A percentile compares a stretch with the other conserved stretches of the same genome.
These are phyloP conservation scores for Scalopus aquaticus DNA, from an alignment of 2,113 vertebrate species.

Conservation along the genomic window DNA sequence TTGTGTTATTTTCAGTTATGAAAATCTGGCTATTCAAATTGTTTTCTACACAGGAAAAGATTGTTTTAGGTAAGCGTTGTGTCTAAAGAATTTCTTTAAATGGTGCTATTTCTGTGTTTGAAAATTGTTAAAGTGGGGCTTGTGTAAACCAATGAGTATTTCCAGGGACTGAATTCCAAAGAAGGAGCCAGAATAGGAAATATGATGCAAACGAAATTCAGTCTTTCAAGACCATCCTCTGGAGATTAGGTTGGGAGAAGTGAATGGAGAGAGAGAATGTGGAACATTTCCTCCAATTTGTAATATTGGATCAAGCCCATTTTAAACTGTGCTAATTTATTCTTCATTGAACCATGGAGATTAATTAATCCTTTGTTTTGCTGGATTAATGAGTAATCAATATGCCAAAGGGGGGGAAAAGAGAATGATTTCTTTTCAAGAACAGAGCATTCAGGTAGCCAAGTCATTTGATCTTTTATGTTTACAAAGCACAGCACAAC, in stretches of 20 bases:
- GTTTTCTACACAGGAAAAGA: background rate
- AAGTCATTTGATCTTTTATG: conserved; percentile 59
- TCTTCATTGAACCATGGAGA: conserved; percentile 78
- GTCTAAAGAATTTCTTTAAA: conserved; percentile 2
- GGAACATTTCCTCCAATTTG: conserved; percentile 72
- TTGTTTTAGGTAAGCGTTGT: conserved; percentile 55
- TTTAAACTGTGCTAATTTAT: conserved; percentile 79
- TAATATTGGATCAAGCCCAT: conserved; percentile 73
- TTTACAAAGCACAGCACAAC: conserved; percentile 64
- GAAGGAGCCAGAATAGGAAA: background rate
- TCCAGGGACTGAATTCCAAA: conserved; percentile 13
- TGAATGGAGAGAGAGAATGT: background rate
- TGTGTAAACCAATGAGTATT: conserved; percentile 32
- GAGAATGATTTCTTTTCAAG: conserved; percentile 73
- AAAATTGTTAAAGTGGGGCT: conserved; percentile 29
- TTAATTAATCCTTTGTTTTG: conserved; percentile 82
- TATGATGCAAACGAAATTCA: background rate
- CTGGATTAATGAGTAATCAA: conserved; percentile 81
- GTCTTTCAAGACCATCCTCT: conserved; percentile 3
- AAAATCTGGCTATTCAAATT: conserved; percentile 27
- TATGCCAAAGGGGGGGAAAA: conserved; percentile 71
- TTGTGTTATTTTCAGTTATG: conserved; percentile 37
- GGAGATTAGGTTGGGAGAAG: conserved; percentile 57
- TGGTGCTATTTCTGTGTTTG: background rate
- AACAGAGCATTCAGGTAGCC: conserved; percentile 71